phyloP scores from a whole-genome alignment of 2,797 vertebrate species.

The Sebastes taczanowskii region DNA sequence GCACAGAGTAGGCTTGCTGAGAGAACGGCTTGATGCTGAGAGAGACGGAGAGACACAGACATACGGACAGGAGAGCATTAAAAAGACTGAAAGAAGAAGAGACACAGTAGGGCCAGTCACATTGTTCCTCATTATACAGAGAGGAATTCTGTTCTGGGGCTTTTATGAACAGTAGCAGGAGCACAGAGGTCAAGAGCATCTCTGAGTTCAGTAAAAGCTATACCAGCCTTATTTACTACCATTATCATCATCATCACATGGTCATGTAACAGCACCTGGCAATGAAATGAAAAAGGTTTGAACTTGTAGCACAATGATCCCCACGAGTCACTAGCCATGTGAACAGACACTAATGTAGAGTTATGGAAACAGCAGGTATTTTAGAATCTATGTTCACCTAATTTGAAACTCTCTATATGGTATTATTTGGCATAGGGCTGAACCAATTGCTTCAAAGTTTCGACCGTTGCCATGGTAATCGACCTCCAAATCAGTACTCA shows the following conservation, averaged over 20 bases:
- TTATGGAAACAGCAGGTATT: background rate
- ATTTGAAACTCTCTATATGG: background rate
- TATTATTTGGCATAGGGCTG: no score
- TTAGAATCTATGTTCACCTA: background rate
- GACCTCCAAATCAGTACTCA: no score
- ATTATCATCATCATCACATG: constrained; percentile 34
- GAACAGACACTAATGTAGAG: background rate
- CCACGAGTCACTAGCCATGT: background rate
- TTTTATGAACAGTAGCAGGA: constrained; percentile 15
- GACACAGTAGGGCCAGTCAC: constrained; percentile 9
- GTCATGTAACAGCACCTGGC: constrained; percentile 20
- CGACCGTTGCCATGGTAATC: no score
- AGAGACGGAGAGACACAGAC: constrained; percentile 25
- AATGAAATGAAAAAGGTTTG: background rate
- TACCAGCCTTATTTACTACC: constrained; percentile 14
- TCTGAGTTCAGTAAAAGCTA: constrained; percentile 38
- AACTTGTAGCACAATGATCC: background rate
- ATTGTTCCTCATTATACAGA: constrained; percentile 25
- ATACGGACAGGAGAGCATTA: constrained; percentile 17
- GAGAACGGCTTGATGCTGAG: constrained; percentile 95
- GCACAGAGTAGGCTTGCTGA: constrained; percentile 94
- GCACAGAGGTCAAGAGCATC: constrained; percentile 63
- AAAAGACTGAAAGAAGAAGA: constrained; percentile 17
- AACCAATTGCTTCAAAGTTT: no score
- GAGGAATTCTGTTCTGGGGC: constrained; percentile 20